These are phyloP conservation scores for Phalacrocorax carbo DNA, from an alignment of 2,113 vertebrate genomes.

Conservation along the genomic window DNA sequence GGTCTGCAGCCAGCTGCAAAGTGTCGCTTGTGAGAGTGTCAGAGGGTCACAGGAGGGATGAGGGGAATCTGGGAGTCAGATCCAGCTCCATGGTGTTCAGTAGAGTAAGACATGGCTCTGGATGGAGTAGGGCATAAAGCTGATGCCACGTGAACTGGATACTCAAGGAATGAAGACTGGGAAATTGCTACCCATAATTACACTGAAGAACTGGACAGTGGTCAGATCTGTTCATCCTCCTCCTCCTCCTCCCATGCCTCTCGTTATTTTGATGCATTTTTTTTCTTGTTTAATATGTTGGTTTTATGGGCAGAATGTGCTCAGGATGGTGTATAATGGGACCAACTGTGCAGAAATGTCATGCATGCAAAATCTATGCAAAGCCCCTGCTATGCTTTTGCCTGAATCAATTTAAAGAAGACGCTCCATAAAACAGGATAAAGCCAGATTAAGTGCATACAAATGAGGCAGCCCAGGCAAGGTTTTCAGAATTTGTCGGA, in stretches of 20 bases:
- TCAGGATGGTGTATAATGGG: conserved; percentile 65
- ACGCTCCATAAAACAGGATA: conserved; percentile 71
- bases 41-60: not conserved
- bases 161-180: not conserved
- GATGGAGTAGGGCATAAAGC: not conserved
- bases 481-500: conserved; percentile 44
- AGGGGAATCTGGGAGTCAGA: not conserved
- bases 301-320: conserved; percentile 53
- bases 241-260: not conserved
- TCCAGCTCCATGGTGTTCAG: not conserved
- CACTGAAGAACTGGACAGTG: not conserved
- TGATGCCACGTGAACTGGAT: not conserved
- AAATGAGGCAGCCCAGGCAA: conserved; percentile 64
- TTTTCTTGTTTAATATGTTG: conserved; percentile 1
- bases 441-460: conserved; percentile 73
- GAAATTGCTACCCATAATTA: not conserved
- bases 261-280: conserved; percentile 15
- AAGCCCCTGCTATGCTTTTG: conserved; percentile 58
- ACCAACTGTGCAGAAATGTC: conserved; percentile 74
- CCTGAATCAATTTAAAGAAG: conserved; percentile 71
- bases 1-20: not conserved
- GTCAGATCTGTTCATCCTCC: not conserved
- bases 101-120: not conserved
- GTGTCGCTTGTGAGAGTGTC: fast-evolving
- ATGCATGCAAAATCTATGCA: conserved; percentile 73